Percentiles rank a stretch among this genome's conserved stretches.
Conservation (phyloP, 1,140 invertebrate genomes). For the Hypothenemus hampei region DNA sequence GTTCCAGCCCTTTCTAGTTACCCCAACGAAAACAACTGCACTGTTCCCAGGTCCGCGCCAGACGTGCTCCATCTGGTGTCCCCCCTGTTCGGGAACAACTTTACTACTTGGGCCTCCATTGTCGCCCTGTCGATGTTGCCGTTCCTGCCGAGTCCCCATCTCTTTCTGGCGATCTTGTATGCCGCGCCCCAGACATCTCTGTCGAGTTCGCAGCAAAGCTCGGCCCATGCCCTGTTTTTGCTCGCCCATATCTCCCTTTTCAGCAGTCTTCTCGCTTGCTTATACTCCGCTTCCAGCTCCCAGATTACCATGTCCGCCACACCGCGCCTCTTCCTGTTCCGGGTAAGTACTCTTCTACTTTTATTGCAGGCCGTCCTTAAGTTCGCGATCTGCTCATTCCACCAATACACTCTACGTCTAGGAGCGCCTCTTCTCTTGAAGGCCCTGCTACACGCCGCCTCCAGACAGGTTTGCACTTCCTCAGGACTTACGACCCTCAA, state of each 20-base stretch:
- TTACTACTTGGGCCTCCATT: background rate
- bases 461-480: background rate
- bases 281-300: background rate
- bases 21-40: background rate
- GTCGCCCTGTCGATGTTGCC: background rate
- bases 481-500: background rate
- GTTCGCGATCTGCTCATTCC: background rate
- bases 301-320: background rate
- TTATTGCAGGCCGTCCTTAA: background rate
- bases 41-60: background rate
- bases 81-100: background rate
- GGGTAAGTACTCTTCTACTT: background rate
- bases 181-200: background rate
- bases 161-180: background rate
- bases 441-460: background rate
- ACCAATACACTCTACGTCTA: background rate
- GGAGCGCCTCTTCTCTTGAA: background rate
- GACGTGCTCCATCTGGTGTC: background rate
- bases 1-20: slow-evolving; percentile 18
- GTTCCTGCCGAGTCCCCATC: background rate
- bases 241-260: too few relatives aligned
- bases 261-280: background rate
- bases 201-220: background rate
- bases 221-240: background rate
- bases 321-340: background rate